Percentiles rank a stretch among this genome's conserved stretches.
These are phyloP conservation scores for Sarcophaga subvicina DNA, from an alignment of 2,888 invertebrate species.

Conservation along the genomic window DNA sequence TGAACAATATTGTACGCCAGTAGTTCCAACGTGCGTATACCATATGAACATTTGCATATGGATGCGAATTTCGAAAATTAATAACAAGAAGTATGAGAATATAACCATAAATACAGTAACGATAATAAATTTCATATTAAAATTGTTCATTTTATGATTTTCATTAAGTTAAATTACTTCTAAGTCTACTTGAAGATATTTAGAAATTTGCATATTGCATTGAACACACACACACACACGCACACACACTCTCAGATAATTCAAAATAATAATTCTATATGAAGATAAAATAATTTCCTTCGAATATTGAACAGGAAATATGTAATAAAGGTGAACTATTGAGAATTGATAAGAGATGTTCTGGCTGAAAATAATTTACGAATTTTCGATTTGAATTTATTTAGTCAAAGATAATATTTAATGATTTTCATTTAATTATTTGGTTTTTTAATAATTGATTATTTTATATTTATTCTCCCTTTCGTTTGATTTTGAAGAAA, in stretches of 20 bases:
- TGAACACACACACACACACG: background rate
- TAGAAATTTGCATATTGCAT: conserved; percentile 16
- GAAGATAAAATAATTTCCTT: conserved; percentile 33
- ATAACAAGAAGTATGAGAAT: conserved; percentile 19
- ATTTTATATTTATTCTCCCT: no score
- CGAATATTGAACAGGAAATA: background rate
- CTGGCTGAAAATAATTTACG: background rate
- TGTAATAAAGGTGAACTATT: background rate
- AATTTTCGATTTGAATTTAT: background rate
- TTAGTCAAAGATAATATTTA: no score
- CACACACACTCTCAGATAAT: background rate
- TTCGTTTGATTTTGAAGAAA: no score
- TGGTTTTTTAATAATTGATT: no score
- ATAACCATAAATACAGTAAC: background rate
- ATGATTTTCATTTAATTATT: no score
- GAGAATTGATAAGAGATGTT: background rate
- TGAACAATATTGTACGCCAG: background rate
- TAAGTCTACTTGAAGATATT: conserved; percentile 10
- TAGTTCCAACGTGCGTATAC: background rate
- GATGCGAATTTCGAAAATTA: background rate
- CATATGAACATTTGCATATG: background rate
- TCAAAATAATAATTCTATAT: background rate
- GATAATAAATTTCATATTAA: background rate
- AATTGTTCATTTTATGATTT: conserved; percentile 1
- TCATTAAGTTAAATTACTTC: conserved; percentile 22